A percentile compares a stretch with the other conserved stretches of the same genome.
Evolutionary conservation across 2,797 vertebrate species (phyloP).

Genomic region (Steatocranus sp.): DNA sequence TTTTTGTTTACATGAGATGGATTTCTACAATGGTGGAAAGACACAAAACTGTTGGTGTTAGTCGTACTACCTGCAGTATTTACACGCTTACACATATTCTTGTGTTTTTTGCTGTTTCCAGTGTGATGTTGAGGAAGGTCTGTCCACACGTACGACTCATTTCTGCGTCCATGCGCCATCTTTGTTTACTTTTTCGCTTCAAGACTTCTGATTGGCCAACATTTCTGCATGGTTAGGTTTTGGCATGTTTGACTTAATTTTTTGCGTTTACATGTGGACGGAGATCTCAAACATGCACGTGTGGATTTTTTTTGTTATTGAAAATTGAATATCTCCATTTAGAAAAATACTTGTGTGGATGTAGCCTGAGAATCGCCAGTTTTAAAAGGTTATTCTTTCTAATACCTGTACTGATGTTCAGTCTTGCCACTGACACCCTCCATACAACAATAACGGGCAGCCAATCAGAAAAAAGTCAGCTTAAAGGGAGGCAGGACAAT

Average conservation of each 20-base stretch:
- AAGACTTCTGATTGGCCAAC: not conserved
- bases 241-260: not conserved
- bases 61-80: fast-evolving
- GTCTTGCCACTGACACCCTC: not conserved
- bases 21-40: not conserved
- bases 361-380: fast-evolving
- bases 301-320: not conserved
- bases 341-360: not conserved
- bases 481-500: fast-evolving
- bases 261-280: not conserved
- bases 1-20: not conserved
- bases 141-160: not conserved
- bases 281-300: fast-evolving
- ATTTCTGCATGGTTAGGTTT: fast-evolving
- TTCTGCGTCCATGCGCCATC: not conserved
- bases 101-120: not conserved
- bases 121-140: not conserved
- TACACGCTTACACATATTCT: fast-evolving
- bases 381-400: not conserved
- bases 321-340: not conserved
- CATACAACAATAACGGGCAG: fast-evolving
- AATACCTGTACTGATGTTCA: fast-evolving
- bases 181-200: fast-evolving
- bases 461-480: not conserved
- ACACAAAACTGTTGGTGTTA: not conserved